Base-by-base conservation (phyloP, 2,888 invertebrate species). In the Hesperia comma region DNA sequence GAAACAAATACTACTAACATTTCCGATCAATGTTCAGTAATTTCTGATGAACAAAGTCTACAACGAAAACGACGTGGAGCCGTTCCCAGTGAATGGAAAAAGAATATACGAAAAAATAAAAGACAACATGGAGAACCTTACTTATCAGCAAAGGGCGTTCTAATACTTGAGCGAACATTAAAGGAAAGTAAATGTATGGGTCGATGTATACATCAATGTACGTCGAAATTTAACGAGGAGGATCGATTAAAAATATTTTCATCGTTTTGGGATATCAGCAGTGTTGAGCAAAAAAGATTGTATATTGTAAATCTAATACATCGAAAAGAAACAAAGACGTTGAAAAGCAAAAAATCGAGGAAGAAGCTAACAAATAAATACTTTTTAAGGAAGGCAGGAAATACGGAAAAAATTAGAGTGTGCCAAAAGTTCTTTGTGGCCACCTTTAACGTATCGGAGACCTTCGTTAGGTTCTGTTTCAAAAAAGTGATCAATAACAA, bases 111-210 rank as follows among this genome's bases (percentile, higher is more conserved):
- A 67, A 70, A 69, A 61, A 71, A 60, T 32, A 72, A 33, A 64
- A 68, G 70, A 60, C 70, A 69, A 66, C 69, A 70, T 15, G 68
- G 72, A 62, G 70, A 70, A 70, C 69, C 69, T 54, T 71, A 71
- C 68, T 33, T 71, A 51, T 70, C 72, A 1, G 61, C 55, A 68
- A 69, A 68, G 67, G 68, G 69, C 40, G 15, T 67, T 64, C 51
- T 70, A 67, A 69, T 57, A 46, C 72, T 68, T 43, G 72, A 70
- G 56, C 70, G 68, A 70, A n/a, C 46, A 19, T 58, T 70, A 63
- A 61, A 63, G 21, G 56, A 60, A 61, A 49, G 40, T 17, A 56
- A 53, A 57, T 72, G 72, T 69, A 68, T 63, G 58, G 71, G 69
- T 41, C 51, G 55, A 46, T 71, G 70, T 43, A 37, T 60, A 64